Percentiles rank a stretch among this genome's conserved stretches.
Evolutionary conservation across 1,140 invertebrate species (phyloP).

Genomic region (Bombus pyrosoma): DNA sequence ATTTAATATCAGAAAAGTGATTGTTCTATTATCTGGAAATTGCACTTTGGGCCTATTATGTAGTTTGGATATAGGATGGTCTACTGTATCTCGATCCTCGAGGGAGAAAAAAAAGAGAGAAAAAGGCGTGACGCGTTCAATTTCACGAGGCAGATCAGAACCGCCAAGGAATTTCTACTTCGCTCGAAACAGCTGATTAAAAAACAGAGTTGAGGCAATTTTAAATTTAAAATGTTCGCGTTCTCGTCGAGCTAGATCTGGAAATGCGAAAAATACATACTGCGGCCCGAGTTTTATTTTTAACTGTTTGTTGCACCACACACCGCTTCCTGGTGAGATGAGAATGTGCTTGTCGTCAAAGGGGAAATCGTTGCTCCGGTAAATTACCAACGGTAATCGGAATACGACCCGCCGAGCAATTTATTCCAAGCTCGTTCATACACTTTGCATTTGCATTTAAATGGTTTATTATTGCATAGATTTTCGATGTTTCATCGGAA

Average conservation of each 20-base stretch:
- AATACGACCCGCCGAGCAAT: conserved; percentile 30
- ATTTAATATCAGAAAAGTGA: neutral
- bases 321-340: conserved; percentile 28
- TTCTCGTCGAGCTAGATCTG: too few species aligned
- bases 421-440: conserved; percentile 31
- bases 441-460: conserved; percentile 46
- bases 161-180: neutral
- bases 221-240: neutral
- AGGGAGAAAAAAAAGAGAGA: neutral
- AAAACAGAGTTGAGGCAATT: conserved; percentile 15
- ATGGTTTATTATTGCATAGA: conserved; percentile 43
- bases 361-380: neutral
- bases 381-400: conserved; percentile 31
- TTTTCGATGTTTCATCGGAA: conserved; percentile 21
- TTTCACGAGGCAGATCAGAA: neutral
- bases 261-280: conserved; percentile 1
- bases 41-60: neutral
- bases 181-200: neutral
- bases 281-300: conserved; percentile 30
- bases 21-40: neutral
- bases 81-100: neutral
- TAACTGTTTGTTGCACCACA: conserved; percentile 23
- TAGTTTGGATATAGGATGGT: neutral
- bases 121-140: neutral
- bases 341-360: conserved; percentile 14